These are phyloP conservation scores for Cyanistes caeruleus DNA, from an alignment of 2,113 vertebrate genomes.

Conservation along the genomic window DNA sequence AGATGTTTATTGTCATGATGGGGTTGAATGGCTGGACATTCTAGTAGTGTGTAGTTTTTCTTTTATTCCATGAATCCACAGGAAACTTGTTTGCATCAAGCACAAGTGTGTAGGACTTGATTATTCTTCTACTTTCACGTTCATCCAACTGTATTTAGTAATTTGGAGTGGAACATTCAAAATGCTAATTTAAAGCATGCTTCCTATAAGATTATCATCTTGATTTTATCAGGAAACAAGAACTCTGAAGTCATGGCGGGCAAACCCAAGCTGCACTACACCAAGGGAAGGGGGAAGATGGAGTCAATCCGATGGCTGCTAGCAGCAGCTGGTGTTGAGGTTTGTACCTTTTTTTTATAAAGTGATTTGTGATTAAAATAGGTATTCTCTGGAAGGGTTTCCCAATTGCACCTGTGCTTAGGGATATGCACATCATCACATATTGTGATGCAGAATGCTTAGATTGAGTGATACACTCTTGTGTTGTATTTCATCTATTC, in stretches of 20 bases:
- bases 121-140: background rate
- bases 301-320: slow-evolving; percentile 90
- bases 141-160: background rate
- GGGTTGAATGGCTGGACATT: background rate
- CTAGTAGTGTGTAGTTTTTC: background rate
- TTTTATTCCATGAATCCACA: background rate
- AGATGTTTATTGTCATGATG: background rate
- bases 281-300: slow-evolving; percentile 87
- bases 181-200: background rate
- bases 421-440: background rate
- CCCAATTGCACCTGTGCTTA: background rate
- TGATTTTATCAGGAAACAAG: slow-evolving; percentile 46
- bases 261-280: slow-evolving; percentile 83
- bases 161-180: background rate
- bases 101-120: background rate
- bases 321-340: slow-evolving; percentile 84
- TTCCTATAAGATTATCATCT: background rate
- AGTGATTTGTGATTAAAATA: background rate
- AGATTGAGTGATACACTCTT: background rate
- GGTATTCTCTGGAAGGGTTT: background rate
- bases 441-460: background rate
- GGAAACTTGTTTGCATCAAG: background rate
- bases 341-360: slow-evolving; percentile 34
- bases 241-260: slow-evolving; percentile 72
- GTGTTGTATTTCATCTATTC: background rate